Base-by-base conservation (phyloP, 1,140 invertebrate species). In the Solenopsis fugax region DNA sequence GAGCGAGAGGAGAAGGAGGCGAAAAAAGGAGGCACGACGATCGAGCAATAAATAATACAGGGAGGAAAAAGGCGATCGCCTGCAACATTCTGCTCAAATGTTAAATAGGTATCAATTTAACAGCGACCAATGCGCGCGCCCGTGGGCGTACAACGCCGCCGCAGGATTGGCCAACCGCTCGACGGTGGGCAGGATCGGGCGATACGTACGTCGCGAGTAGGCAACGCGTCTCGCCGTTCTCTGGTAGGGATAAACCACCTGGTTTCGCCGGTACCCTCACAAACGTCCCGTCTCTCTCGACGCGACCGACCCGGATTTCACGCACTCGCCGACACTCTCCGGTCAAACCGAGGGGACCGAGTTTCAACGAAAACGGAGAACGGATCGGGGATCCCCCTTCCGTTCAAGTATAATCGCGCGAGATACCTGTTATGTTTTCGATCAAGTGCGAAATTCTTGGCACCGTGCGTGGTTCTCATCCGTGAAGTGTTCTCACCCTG, bases 91-190 rank as follows among this genome's bases (percentile, higher is more conserved):
- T 93, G 92, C 94, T 94, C 93, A 93, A 95, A 94, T 93, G 94
- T 93, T 95, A 94, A 95, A 95, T 93, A 94, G 93, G 93, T 94
- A 95, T 94, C 94, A 95, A 95, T 95, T 94, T 94, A 92, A 87
- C 85, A 73, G 24, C 16, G 81, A 64, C 94, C 94, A 95, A 95
- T 95, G 69, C 81, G 37, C 69, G 88, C 21, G 16, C 0, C 2
- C 7, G 58, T 69, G 85, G 95, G 94, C 94, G 94, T 93, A 88
- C n/a, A 62, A 34, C 65, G 48, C 7, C 48, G 16, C 18, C 13
- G 41, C 24, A n/a, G 58, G 65, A 82, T 75, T 75, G 69, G 67
- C 16, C 18, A 48, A 1, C 4, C 58, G 24, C 29, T 12, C 50
- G 54, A 73, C 54, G 34, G 65, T 72, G 62, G 73, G 87, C 73